These are phyloP conservation scores for Sepiola atlantica DNA, from an alignment of 2,888 invertebrate species.

Conservation along the genomic window DNA sequence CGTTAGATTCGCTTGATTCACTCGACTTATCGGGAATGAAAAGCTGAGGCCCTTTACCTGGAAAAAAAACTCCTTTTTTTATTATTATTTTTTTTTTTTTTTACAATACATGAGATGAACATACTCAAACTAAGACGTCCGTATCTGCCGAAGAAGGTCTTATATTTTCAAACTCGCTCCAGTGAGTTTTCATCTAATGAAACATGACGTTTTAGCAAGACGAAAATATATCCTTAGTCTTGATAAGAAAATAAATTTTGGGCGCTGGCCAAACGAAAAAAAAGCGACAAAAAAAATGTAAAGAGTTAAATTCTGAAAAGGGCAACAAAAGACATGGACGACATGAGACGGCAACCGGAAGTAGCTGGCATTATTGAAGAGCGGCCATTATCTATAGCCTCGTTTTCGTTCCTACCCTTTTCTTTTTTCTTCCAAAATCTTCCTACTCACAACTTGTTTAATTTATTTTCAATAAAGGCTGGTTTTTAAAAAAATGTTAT, in stretches of 20 bases:
- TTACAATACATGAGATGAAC: not conserved
- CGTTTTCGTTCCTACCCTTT: not conserved
- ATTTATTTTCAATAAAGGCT: constrained; percentile 32
- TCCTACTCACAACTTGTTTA: constrained; percentile 32
- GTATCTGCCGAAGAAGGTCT: not conserved
- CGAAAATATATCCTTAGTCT: constrained; percentile 12
- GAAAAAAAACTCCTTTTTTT: too few relatives aligned
- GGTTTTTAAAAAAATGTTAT: not conserved
- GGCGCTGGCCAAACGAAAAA: constrained; percentile 1
- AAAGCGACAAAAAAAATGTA: not conserved
- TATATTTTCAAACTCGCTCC: not conserved
- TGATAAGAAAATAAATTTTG: constrained; percentile 32
- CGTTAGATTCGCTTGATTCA: not conserved
- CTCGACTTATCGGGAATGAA: not conserved
- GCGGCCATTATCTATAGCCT: constrained; percentile 18
- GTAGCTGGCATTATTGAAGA: constrained; percentile 32
- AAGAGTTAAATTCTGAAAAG: constrained; percentile 21
- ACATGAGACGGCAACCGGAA: constrained; percentile 19
- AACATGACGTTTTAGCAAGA: constrained; percentile 32
- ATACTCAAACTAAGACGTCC: not conserved
- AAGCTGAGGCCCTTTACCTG: not conserved
- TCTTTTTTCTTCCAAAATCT: not conserved
- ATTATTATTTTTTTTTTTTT: not conserved
- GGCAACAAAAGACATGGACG: constrained; percentile 20
- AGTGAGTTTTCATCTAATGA: constrained; percentile 12